A percentile compares a stretch with the other conserved stretches of the same genome.
These are phyloP conservation scores for Chromobotia macracanthus DNA, from an alignment of 2,797 vertebrate species.

Conservation along the genomic window DNA sequence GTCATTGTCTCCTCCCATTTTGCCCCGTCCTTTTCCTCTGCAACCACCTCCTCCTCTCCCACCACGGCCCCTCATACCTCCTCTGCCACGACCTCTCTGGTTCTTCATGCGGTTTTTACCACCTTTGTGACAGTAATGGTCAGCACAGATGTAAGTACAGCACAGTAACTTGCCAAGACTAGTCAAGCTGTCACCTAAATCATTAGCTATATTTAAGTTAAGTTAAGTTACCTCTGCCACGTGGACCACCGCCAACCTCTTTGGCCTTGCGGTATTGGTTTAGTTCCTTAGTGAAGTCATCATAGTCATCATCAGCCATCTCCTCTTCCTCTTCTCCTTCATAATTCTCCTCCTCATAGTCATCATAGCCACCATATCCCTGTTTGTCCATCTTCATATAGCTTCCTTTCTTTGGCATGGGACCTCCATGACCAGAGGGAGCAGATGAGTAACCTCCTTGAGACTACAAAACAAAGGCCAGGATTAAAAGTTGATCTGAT, in stretches of 20 bases:
- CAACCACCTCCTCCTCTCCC: constrained; percentile 75
- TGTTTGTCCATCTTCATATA: constrained; percentile 93
- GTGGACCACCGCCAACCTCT: constrained; percentile 82
- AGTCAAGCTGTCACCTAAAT: neutral
- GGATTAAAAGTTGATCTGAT: constrained; percentile 2
- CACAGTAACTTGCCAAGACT: neutral
- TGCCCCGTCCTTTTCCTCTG: constrained; percentile 78
- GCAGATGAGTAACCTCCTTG: constrained; percentile 81
- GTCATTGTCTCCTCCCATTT: constrained; percentile 82
- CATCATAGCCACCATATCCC: constrained; percentile 84
- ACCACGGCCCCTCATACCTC: constrained; percentile 83
- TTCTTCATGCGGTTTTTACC: constrained; percentile 82
- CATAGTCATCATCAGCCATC: constrained; percentile 86
- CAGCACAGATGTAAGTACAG: neutral
- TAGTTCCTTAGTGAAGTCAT: constrained; percentile 91
- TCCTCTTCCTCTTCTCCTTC: constrained; percentile 90
- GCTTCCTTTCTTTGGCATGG: constrained; percentile 79
- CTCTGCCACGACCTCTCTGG: constrained; percentile 83
- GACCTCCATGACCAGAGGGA: constrained; percentile 64
- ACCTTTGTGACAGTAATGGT: constrained; percentile 67
- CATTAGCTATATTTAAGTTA: no score
- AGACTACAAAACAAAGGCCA: constrained; percentile 68
- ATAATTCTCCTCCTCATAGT: constrained; percentile 89
- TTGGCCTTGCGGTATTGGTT: constrained; percentile 92
- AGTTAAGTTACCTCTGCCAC: constrained; percentile 74